These are phyloP conservation scores for Hirtodrosophila histrioides DNA, from an alignment of 2,888 invertebrate genomes.

Conservation along the genomic window DNA sequence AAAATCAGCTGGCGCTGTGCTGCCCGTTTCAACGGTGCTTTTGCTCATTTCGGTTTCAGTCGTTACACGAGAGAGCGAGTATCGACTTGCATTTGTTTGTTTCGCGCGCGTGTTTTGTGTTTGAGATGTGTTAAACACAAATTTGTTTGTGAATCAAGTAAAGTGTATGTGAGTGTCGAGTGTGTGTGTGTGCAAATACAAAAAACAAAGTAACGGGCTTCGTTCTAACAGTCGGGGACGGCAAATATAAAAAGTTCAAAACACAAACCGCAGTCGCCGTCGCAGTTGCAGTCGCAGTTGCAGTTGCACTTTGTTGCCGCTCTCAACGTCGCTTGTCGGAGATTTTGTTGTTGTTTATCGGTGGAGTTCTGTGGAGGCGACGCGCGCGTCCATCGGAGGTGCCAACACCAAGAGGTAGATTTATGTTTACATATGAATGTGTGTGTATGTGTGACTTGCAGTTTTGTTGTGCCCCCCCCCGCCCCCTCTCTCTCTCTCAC, in stretches of 20 bases:
- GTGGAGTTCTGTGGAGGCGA: conserved; percentile 24
- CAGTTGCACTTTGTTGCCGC: conserved; percentile 49
- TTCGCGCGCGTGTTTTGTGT: conserved; percentile 33
- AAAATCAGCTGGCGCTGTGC: conserved; percentile 33
- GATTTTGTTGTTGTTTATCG: conserved; percentile 22
- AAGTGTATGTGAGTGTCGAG: conserved; percentile 43
- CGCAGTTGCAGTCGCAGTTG: conserved; percentile 36
- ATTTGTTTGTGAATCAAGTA: conserved; percentile 42
- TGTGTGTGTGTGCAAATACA: conserved; percentile 58
- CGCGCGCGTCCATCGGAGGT: conserved; percentile 54
- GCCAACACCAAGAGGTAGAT: conserved; percentile 64
- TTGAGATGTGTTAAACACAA: conserved; percentile 44
- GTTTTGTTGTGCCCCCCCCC: conserved; percentile 37
- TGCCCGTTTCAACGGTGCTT: conserved; percentile 48
- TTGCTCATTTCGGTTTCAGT: conserved; percentile 56
- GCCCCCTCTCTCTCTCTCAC: no score
- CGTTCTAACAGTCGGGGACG: conserved; percentile 43
- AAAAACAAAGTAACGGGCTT: conserved; percentile 44
- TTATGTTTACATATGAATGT: conserved; percentile 42
- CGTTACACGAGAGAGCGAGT: conserved; percentile 54
- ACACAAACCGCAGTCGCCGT: conserved; percentile 44
- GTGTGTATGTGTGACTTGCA: conserved; percentile 22
- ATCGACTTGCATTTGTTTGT: conserved; percentile 23
- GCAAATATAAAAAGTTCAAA: conserved; percentile 57
- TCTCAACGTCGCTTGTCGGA: conserved; percentile 42